Conservation (phyloP, 2,797 vertebrate species). For the Gorsachius magnificus region DNA sequence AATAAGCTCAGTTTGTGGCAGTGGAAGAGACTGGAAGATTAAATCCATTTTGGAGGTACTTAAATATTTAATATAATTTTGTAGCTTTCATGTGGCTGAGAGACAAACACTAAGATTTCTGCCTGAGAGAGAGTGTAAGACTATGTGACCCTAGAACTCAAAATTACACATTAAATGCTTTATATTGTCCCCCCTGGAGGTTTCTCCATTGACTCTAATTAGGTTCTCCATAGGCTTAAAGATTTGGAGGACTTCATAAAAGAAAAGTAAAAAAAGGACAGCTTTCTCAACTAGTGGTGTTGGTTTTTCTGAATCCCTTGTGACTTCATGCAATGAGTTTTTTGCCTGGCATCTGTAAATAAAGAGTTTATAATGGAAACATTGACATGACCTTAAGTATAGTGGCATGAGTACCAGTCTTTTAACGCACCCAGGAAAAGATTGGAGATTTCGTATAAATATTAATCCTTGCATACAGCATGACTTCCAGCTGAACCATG, state of each 20-base stretch:
- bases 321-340: not conserved
- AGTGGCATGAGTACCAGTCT: not conserved
- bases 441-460: not conserved
- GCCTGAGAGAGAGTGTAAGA: constrained; percentile 59
- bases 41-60: constrained; percentile 53
- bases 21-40: constrained; percentile 45
- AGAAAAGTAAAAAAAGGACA: not conserved
- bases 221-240: constrained; percentile 56
- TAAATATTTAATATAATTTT: constrained; percentile 59
- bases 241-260: constrained; percentile 59
- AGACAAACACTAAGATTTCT: constrained; percentile 66
- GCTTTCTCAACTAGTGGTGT: not conserved
- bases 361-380: not conserved
- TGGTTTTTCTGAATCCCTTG: constrained; percentile 31
- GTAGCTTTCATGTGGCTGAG: constrained; percentile 22
- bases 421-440: not conserved
- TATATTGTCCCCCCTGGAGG: constrained; percentile 53
- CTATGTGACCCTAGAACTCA: constrained; percentile 69
- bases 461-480: not conserved
- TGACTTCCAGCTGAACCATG: not conserved
- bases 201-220: constrained; percentile 69
- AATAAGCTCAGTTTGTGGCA: constrained; percentile 37
- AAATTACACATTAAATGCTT: constrained; percentile 69
- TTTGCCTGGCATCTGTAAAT: constrained; percentile 23
- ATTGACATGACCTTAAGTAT: not conserved